phyloP scores from a whole-genome alignment of 2,797 vertebrate species.

The Geotrypetes seraphini region DNA sequence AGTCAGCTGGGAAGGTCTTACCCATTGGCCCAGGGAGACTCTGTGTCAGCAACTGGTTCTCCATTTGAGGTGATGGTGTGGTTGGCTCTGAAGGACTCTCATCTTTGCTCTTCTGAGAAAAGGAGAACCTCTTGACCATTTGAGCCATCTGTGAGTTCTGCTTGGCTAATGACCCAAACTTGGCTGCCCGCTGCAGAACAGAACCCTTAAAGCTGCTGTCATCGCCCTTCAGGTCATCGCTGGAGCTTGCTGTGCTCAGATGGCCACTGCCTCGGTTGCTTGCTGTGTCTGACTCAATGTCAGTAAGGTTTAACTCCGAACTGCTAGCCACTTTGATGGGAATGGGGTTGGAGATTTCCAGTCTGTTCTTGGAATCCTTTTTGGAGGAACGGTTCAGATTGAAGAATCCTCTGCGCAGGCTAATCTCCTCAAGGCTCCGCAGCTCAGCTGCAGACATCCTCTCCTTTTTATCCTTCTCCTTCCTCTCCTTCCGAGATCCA shows the following conservation, averaged over 20 bases:
- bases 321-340: constrained; percentile 93
- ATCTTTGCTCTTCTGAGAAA: constrained; percentile 86
- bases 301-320: constrained; percentile 80
- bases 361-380: constrained; percentile 74
- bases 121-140: constrained; percentile 95
- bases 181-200: constrained; percentile 80
- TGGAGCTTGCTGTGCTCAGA: constrained; percentile 86
- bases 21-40: constrained; percentile 59
- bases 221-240: constrained; percentile 76
- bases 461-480: constrained; percentile 91
- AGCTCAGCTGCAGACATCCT: constrained; percentile 89
- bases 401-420: constrained; percentile 89
- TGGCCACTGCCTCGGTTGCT: constrained; percentile 89
- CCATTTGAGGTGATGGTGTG: constrained; percentile 84
- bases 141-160: constrained; percentile 84
- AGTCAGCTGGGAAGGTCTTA: constrained; percentile 69
- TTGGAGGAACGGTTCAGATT: constrained; percentile 86
- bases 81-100: constrained; percentile 86
- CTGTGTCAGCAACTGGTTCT: constrained; percentile 61
- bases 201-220: constrained; percentile 71
- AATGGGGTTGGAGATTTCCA: constrained; percentile 95
- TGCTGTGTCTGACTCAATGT: constrained; percentile 78
- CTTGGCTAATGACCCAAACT: constrained; percentile 84
- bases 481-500: constrained; percentile 70
- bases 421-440: constrained; percentile 92